These are phyloP conservation scores for Furcifer pardalis DNA, from an alignment of 2,797 vertebrate species.

Conservation along the genomic window DNA sequence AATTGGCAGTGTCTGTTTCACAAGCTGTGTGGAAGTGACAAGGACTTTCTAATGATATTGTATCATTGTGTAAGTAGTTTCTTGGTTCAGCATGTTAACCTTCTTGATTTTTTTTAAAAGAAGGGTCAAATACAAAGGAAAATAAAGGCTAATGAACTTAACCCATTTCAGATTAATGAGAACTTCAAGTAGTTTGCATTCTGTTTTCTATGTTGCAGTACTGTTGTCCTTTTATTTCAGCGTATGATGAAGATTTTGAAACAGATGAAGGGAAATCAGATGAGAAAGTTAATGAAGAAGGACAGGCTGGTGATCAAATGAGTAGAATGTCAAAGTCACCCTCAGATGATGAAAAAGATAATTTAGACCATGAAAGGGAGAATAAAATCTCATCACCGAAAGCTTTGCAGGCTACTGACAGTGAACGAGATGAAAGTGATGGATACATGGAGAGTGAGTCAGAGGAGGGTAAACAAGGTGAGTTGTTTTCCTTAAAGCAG, in stretches of 20 bases:
- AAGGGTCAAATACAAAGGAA: conserved; percentile 34
- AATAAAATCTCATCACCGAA: conserved; percentile 58
- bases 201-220: conserved; percentile 49
- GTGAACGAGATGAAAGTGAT: conserved; percentile 54
- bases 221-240: conserved; percentile 73
- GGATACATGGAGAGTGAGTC: conserved; percentile 70
- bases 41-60: conserved; percentile 5
- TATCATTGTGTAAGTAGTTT: not conserved
- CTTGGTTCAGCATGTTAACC: conserved; percentile 47
- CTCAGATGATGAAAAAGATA: conserved; percentile 60
- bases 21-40: not conserved
- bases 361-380: conserved; percentile 57
- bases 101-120: conserved; percentile 33
- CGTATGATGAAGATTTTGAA: conserved; percentile 95
- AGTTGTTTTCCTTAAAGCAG: conserved; percentile 29
- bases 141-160: conserved; percentile 43
- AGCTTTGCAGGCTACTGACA: conserved; percentile 48
- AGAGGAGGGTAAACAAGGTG: conserved; percentile 75
- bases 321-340: conserved; percentile 70
- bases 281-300: conserved; percentile 71
- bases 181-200: conserved; percentile 38
- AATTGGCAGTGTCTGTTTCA: not conserved
- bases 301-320: conserved; percentile 63
- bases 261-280: conserved; percentile 82
- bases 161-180: conserved; percentile 46